phyloP scores from a whole-genome alignment of 2,888 invertebrate genomes.

The Heterodera filipjevi region DNA sequence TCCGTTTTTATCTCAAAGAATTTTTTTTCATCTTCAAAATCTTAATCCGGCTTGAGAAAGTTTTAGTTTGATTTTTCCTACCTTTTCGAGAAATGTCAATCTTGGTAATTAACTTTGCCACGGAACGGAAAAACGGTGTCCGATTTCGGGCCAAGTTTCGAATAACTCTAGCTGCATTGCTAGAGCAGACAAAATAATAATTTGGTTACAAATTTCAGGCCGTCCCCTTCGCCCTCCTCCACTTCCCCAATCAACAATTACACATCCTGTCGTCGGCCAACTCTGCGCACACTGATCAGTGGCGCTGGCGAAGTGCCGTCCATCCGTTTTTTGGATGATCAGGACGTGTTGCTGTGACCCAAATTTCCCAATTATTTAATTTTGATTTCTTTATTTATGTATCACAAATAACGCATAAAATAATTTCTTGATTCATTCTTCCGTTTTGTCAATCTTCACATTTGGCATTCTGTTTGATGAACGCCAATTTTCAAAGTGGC shows the following conservation, averaged over 20 bases:
- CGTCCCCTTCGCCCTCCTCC: neutral
- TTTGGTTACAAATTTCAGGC: neutral
- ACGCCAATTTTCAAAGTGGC: neutral
- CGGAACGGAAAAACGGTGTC: too few species aligned
- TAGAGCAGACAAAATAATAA: too few species aligned
- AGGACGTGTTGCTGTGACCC: constrained; percentile 21
- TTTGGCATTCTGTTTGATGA: neutral
- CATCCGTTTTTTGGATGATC: constrained; percentile 27
- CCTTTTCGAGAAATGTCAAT: too few species aligned
- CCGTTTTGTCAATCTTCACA: too few species aligned
- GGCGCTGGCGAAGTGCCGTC: constrained; percentile 11
- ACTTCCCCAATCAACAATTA: constrained; percentile 24
- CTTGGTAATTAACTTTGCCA: too few species aligned
- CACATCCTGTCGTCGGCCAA: neutral
- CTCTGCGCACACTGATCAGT: constrained; percentile 14
- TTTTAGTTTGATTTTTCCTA: too few species aligned
- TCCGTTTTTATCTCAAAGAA: too few species aligned
- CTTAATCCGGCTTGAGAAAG: too few species aligned
- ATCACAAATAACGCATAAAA: neutral
- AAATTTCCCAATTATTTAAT: neutral
- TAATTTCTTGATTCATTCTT: constrained; percentile 5
- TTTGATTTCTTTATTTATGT: neutral
- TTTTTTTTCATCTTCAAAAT: too few species aligned
- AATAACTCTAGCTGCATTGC: too few species aligned
- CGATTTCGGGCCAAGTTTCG: too few species aligned